These are phyloP conservation scores for Caradrina clavipalpis DNA, from an alignment of 2,888 invertebrate species.

Conservation along the genomic window DNA sequence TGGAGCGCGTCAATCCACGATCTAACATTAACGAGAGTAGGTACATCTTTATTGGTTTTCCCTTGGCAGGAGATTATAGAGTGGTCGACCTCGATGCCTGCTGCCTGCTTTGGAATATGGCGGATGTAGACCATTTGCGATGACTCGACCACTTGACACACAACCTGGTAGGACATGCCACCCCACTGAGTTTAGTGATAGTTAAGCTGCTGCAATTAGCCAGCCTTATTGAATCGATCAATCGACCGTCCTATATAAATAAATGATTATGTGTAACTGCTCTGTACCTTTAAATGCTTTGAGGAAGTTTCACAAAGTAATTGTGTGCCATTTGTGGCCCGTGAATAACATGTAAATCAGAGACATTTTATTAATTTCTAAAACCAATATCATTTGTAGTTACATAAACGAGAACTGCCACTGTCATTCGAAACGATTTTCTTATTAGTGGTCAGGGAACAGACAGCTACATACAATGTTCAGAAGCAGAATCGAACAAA, in stretches of 20 bases:
- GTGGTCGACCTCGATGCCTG: constrained; percentile 40
- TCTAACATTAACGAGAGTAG: constrained; percentile 27
- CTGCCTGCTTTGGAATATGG: constrained; percentile 7
- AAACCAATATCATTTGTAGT: constrained; percentile 2
- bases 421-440: neutral
- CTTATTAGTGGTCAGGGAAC: neutral
- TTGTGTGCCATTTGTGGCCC: constrained; percentile 19
- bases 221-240: constrained; percentile 15
- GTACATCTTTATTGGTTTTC: constrained; percentile 33
- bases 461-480: neutral
- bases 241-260: constrained; percentile 1
- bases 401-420: neutral
- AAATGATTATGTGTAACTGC: constrained; percentile 11
- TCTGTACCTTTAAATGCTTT: constrained; percentile 17
- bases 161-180: constrained; percentile 31
- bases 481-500: neutral
- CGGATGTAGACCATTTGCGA: constrained; percentile 57
- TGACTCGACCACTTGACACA: constrained; percentile 35
- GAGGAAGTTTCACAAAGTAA: constrained; percentile 46
- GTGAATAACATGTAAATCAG: constrained; percentile 6
- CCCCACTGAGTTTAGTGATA: constrained; percentile 5
- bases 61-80: constrained; percentile 34
- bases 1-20: constrained; percentile 43
- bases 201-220: constrained; percentile 13
- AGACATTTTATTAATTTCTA: constrained; percentile 12